A percentile compares a stretch with the other conserved stretches of the same genome.
Conservation (phyloP, 92 coral and sea anemone genomes). For the Porites evermanni region DNA sequence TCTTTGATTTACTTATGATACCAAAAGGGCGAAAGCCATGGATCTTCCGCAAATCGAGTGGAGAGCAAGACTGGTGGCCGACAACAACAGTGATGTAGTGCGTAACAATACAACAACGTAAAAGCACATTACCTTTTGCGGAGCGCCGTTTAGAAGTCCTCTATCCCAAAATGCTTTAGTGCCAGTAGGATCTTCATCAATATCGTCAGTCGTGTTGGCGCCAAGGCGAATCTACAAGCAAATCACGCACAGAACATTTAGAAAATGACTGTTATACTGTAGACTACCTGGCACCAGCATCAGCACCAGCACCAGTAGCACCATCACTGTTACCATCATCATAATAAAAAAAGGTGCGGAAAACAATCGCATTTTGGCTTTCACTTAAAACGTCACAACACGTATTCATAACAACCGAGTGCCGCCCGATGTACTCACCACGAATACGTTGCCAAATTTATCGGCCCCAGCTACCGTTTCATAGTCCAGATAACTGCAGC, state of each 20-base stretch:
- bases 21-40: too few relatives aligned
- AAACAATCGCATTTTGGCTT: too few relatives aligned
- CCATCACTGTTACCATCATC: too few relatives aligned
- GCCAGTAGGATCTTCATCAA: constrained; percentile 99
- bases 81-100: too few relatives aligned
- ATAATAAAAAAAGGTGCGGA: too few relatives aligned
- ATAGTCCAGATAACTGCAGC: constrained; percentile 87
- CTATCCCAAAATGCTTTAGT: constrained; percentile 99
- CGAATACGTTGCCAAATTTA: constrained; percentile 95
- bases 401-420: background rate
- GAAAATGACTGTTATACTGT: background rate
- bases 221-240: constrained; percentile 83
- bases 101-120: too few relatives aligned
- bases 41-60: too few relatives aligned
- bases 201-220: constrained; percentile 83
- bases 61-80: too few relatives aligned
- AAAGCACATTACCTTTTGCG: constrained; percentile 81
- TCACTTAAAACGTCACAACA: too few relatives aligned
- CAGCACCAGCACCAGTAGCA: too few relatives aligned
- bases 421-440: constrained; percentile 67
- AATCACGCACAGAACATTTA: background rate
- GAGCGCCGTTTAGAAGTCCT: constrained; percentile 96
- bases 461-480: constrained; percentile 95
- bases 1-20: too few relatives aligned
- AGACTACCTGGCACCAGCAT: too few relatives aligned